phyloP scores from a whole-genome alignment of 2,888 invertebrate species.

The Julus scandinavius region DNA sequence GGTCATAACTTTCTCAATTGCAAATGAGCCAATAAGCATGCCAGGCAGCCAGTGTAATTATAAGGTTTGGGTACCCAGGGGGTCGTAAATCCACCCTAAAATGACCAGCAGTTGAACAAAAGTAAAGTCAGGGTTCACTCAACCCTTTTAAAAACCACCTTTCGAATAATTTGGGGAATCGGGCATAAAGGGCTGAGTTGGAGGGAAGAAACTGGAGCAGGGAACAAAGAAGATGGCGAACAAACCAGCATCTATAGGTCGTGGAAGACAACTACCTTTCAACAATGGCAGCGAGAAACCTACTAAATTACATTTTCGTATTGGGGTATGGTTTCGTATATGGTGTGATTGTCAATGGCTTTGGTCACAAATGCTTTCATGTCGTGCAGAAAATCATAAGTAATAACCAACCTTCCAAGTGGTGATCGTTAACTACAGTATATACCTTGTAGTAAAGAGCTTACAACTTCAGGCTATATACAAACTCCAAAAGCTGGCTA shows the following conservation, averaged over 20 bases:
- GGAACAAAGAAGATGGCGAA: not conserved
- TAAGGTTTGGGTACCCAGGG: not conserved
- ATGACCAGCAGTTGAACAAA: not conserved
- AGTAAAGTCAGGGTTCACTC: not conserved
- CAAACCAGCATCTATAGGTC: not conserved
- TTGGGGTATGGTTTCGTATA: no score
- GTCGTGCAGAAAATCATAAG: no score
- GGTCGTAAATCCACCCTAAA: conserved; percentile 42
- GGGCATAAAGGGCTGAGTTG: not conserved
- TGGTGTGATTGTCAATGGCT: no score
- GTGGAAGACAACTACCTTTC: not conserved
- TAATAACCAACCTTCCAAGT: no score
- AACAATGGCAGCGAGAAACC: not conserved
- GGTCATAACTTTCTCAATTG: not conserved
- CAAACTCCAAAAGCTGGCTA: no score
- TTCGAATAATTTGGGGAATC: not conserved
- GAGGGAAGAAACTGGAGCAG: not conserved
- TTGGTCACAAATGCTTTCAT: no score
- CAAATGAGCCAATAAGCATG: conserved; percentile 34
- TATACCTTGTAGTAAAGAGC: no score
- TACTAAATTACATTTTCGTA: no score
- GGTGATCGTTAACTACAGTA: no score
- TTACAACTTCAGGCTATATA: no score
- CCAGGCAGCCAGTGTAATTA: conserved; percentile 20
- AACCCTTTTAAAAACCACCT: conserved; percentile 18